These are phyloP conservation scores for Staurois parvus DNA, from an alignment of 2,797 vertebrate species.

Conservation along the genomic window DNA sequence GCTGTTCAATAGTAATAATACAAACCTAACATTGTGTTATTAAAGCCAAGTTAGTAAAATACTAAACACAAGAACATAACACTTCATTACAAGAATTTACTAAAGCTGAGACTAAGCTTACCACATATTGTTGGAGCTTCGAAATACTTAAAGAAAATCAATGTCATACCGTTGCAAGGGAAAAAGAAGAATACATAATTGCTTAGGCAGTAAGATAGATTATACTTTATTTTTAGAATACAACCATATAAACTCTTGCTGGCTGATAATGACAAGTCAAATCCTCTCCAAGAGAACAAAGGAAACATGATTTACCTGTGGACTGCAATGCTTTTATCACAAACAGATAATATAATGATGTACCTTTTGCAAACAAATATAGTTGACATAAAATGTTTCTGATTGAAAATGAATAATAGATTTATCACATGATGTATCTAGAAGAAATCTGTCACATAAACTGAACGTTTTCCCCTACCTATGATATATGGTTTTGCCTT, in stretches of 20 bases:
- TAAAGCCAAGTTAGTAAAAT: constrained; percentile 4
- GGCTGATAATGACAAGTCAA: constrained; percentile 34
- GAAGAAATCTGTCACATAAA: background rate
- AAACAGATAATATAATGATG: background rate
- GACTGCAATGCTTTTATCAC: constrained; percentile 13
- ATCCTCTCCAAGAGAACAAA: constrained; percentile 23
- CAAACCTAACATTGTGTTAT: constrained; percentile 9
- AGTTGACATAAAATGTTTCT: background rate
- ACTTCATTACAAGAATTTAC: constrained; percentile 5
- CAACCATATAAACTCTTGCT: constrained; percentile 8
- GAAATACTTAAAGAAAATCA: constrained; percentile 3
- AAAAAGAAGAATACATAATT: background rate
- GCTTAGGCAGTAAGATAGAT: constrained; percentile 9
- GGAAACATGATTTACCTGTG: constrained; percentile 10
- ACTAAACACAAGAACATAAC: constrained; percentile 8
- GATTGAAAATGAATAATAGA: background rate
- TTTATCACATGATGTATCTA: background rate
- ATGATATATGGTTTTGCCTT: too few species aligned
- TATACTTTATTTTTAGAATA: constrained; percentile 36
- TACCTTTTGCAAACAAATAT: background rate
- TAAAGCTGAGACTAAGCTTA: background rate
- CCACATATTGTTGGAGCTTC: background rate
- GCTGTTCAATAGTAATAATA: constrained; percentile 9
- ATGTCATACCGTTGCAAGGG: background rate
- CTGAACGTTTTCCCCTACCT: background rate